These are phyloP conservation scores for Frankliniella fusca DNA, from an alignment of 2,888 invertebrate species.

Conservation along the genomic window DNA sequence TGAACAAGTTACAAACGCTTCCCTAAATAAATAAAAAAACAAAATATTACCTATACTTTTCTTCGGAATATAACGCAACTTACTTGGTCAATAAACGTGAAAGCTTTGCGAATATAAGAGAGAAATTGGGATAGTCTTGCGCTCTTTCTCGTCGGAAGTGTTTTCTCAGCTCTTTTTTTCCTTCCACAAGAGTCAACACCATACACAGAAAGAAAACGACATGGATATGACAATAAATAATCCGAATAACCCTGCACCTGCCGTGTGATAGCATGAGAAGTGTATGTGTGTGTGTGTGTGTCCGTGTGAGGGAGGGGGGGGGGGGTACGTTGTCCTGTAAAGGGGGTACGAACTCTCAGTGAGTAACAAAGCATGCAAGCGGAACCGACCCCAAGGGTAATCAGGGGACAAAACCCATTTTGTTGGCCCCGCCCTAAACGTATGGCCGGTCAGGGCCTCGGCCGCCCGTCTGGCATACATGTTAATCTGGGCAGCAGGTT, in stretches of 20 bases:
- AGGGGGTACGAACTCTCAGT: conserved; percentile 12
- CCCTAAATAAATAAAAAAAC: background rate
- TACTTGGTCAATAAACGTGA: background rate
- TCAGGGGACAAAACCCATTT: conserved; percentile 24
- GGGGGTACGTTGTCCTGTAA: background rate
- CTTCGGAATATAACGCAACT: too few relatives aligned
- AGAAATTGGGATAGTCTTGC: too few relatives aligned
- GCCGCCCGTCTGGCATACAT: background rate
- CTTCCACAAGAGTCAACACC: background rate
- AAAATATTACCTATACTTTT: background rate
- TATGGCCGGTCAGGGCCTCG: background rate
- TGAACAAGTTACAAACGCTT: background rate
- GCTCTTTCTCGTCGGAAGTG: background rate
- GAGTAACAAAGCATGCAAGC: conserved; percentile 3
- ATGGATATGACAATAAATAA: too few relatives aligned
- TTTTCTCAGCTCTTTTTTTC: too few relatives aligned
- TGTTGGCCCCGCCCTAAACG: background rate
- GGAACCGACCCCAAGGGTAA: conserved; percentile 5
- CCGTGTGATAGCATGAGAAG: too few relatives aligned
- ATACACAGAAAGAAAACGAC: background rate
- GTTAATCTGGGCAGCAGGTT: background rate
- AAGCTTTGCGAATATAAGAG: background rate
- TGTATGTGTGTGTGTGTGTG: background rate
- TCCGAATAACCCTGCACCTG: too few relatives aligned
- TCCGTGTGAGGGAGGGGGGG: background rate